Base-by-base conservation (phyloP, 23 tunicate species). In the Diplosoma virens region DNA sequence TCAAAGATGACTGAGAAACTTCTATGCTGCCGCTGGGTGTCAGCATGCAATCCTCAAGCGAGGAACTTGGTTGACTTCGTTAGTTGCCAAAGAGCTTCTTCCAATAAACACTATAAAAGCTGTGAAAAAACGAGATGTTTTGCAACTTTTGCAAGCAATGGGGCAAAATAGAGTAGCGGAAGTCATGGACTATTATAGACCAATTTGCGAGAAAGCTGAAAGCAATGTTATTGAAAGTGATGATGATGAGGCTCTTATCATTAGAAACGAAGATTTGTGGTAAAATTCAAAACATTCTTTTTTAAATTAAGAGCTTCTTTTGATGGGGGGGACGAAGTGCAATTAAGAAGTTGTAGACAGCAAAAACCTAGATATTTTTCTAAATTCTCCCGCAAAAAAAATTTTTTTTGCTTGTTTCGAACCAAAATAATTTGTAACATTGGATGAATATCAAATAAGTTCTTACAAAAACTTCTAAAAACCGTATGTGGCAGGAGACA, bases 131-230 rank as follows among this genome's bases (percentile, higher is more conserved):
- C 33, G 69, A 63, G 69, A 63, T 28, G 69, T 63, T 25, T 5
- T 63, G 9, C 33, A 28, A n/a, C 69, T 63, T 63, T 63, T 63
- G 34, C 34, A 63, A 30, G 69, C 34, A 28, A 63, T 63, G 5
- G 69, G 69, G 34, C 69, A 63, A 30, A 28, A 63, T 28, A 9
- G 22, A 30, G n/a, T 5, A 4, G n/a, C 22, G 7, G 35, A 29
- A 63, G 69, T 63, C 34, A 63, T 63, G 69, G 69, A 63, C 36
- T 63, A 26, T 63, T 63, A 63, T 30, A 9, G n/a, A 30, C 2
- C 33, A 16, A n/a, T 63, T 5, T 63, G 69, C n/a, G 69, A 24
- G n/a, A 23, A 3, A 63, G 30, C 7, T 63, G 14, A 30, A 63
- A 63, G 22, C n/a, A n/a, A 24, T 28, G 69, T 35, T 28, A 28